A percentile compares a stretch with the other conserved stretches of the same genome.
phyloP scores from a whole-genome alignment of 2,888 invertebrate species.

The Pristionchus arcanus region DNA sequence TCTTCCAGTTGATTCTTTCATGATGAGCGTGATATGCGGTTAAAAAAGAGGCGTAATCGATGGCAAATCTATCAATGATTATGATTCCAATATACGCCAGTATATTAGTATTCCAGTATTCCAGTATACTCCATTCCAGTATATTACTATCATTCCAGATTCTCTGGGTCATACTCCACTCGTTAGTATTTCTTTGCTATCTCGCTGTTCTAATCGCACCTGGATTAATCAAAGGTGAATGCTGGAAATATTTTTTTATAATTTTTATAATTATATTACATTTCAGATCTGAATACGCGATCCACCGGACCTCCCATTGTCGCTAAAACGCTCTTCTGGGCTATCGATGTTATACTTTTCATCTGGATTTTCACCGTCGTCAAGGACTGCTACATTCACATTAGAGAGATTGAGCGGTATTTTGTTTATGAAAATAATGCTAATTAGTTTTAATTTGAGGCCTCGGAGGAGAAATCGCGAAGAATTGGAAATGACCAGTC shows the following conservation, averaged over 20 bases:
- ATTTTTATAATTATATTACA: not conserved
- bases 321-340: not conserved
- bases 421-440: not conserved
- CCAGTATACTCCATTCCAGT: too few relatives aligned
- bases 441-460: not conserved
- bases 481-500: not conserved
- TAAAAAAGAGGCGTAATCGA: not conserved
- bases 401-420: not conserved
- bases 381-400: not conserved
- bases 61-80: too few relatives aligned
- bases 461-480: not conserved
- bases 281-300: not conserved
- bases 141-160: too few relatives aligned
- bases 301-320: not conserved
- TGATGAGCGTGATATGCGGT: too few relatives aligned
- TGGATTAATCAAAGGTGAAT: not conserved
- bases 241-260: too few relatives aligned
- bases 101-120: too few relatives aligned
- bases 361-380: not conserved
- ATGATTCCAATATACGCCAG: too few relatives aligned
- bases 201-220: not conserved
- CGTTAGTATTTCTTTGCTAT: not conserved
- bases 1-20: too few relatives aligned
- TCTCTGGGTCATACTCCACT: not conserved
- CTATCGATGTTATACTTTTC: not conserved